Conservation (phyloP, 2,888 invertebrate species). For the Parnassius orleans region DNA sequence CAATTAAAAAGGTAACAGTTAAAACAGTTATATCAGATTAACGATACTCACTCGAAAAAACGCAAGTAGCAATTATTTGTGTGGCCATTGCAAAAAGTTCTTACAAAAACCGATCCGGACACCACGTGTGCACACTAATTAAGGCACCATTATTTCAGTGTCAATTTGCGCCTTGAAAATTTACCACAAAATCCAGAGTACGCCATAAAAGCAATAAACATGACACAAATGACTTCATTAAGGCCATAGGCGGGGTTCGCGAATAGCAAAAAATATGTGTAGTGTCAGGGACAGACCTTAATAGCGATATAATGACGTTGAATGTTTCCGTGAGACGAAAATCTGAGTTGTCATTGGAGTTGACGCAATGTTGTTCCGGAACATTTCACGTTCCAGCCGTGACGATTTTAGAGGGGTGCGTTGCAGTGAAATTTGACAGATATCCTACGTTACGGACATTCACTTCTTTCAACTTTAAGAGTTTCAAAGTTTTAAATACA, state of each 20-base stretch:
- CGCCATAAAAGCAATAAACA: conserved; percentile 76
- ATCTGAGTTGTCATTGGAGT: conserved; percentile 64
- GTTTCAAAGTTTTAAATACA: too few species aligned
- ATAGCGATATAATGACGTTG: conserved; percentile 74
- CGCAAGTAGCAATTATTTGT: conserved; percentile 22
- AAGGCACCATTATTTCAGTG: conserved; percentile 60
- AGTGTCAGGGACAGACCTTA: conserved; percentile 58
- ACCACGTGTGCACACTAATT: conserved; percentile 61
- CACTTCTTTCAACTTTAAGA: too few species aligned
- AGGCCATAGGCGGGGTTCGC: conserved; percentile 63
- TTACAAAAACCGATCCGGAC: conserved; percentile 38
- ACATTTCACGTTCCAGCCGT: conserved; percentile 30
- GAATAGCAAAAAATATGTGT: conserved; percentile 69
- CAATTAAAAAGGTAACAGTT: conserved; percentile 29
- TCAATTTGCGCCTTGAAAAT: conserved; percentile 77
- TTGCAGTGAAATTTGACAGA: not conserved
- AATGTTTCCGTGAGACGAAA: conserved; percentile 68
- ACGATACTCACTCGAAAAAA: conserved; percentile 27
- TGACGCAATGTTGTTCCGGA: conserved; percentile 56
- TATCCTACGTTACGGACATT: not conserved
- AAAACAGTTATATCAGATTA: conserved; percentile 28
- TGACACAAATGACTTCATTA: conserved; percentile 79
- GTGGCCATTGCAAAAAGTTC: conserved; percentile 25
- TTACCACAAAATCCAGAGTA: conserved; percentile 70
- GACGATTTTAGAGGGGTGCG: conserved; percentile 15